These are phyloP conservation scores for Drosophila anomalata DNA, from an alignment of 2,888 invertebrate genomes.

Conservation along the genomic window DNA sequence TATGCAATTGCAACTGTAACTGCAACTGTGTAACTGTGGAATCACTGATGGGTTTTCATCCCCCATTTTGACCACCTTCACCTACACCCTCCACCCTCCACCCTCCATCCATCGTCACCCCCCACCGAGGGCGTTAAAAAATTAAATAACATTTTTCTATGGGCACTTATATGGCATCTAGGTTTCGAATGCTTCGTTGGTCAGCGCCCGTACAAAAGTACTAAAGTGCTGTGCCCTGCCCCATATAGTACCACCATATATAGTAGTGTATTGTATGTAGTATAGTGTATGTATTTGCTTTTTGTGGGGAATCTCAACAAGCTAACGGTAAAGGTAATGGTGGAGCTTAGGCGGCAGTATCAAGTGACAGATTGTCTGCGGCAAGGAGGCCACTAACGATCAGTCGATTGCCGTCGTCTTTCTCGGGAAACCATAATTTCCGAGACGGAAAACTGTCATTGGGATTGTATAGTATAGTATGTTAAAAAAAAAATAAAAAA, in stretches of 20 bases:
- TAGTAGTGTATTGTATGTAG: too few relatives aligned
- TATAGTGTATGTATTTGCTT: not conserved
- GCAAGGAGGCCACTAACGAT: slow-evolving; percentile 65
- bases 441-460: slow-evolving; percentile 18
- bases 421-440: slow-evolving; percentile 72
- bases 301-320: slow-evolving; percentile 42
- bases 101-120: not conserved
- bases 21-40: slow-evolving; percentile 46
- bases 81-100: too few relatives aligned
- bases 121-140: slow-evolving; percentile 64
- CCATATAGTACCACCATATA: not conserved
- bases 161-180: slow-evolving; percentile 81
- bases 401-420: slow-evolving; percentile 40
- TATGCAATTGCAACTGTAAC: slow-evolving; percentile 61
- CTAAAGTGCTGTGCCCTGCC: slow-evolving; percentile 45
- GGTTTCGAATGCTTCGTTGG: slow-evolving; percentile 73
- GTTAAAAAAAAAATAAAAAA: not conserved
- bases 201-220: slow-evolving; percentile 71
- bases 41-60: slow-evolving; percentile 35
- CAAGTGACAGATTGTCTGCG: slow-evolving; percentile 75
- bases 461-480: not conserved
- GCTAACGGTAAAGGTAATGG: slow-evolving; percentile 19
- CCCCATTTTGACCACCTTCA: slow-evolving; percentile 5
- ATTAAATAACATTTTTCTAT: slow-evolving; percentile 71
- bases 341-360: slow-evolving; percentile 64